Conservation (phyloP, 2,888 invertebrate genomes). For the Spodoptera littoralis region DNA sequence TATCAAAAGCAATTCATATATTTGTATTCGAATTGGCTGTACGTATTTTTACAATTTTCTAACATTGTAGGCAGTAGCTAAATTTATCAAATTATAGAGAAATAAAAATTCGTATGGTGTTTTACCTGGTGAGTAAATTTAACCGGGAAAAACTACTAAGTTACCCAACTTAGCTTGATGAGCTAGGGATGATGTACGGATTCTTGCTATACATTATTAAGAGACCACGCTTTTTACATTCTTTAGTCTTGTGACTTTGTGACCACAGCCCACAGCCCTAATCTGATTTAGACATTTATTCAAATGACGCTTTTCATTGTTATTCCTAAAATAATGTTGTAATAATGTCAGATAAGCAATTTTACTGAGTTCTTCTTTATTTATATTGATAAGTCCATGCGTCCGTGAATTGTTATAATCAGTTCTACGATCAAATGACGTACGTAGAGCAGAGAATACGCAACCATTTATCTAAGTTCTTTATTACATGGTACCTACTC, state of each 20-base stretch:
- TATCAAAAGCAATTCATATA: too few relatives aligned
- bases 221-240: too few relatives aligned
- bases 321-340: constrained; percentile 3
- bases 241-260: neutral
- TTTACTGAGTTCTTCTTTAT: constrained; percentile 19
- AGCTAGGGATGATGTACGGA: too few relatives aligned
- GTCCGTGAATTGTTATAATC: constrained; percentile 20
- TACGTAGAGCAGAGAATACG: constrained; percentile 18
- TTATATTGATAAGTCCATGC: constrained; percentile 17
- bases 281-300: constrained; percentile 17
- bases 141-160: too few relatives aligned
- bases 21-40: too few relatives aligned
- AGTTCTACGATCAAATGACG: constrained; percentile 39
- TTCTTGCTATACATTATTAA: too few relatives aligned
- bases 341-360: constrained; percentile 18
- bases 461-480: constrained; percentile 22
- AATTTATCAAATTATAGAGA: too few relatives aligned
- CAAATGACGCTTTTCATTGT: neutral
- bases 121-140: too few relatives aligned
- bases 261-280: neutral
- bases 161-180: too few relatives aligned
- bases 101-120: too few relatives aligned
- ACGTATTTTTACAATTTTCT: too few relatives aligned
- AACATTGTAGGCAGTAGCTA: too few relatives aligned
- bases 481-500: constrained; percentile 12